These are phyloP conservation scores for Nemotelus nigrinus DNA, from an alignment of 2,888 invertebrate species.

Conservation along the genomic window DNA sequence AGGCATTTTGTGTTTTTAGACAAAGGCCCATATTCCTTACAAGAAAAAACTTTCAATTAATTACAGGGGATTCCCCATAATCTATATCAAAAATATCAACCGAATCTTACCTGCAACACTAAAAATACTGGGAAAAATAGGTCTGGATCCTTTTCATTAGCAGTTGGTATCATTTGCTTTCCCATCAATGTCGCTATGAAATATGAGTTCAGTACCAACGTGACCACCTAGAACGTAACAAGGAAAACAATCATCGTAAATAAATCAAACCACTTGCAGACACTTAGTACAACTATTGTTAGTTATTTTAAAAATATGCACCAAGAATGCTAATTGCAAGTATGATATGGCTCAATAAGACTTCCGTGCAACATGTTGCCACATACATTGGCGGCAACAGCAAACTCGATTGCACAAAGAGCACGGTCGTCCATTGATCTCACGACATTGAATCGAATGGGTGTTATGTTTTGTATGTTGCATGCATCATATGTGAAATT, in stretches of 20 bases:
- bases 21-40: too few species aligned
- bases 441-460: constrained; percentile 36
- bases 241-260: constrained; percentile 7
- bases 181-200: constrained; percentile 90
- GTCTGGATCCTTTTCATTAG: constrained; percentile 75
- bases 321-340: constrained; percentile 37
- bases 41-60: too few species aligned
- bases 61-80: too few species aligned
- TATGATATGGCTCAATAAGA: constrained; percentile 18
- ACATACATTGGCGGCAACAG: not conserved
- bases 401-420: constrained; percentile 23
- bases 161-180: constrained; percentile 78
- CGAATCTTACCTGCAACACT: constrained; percentile 78
- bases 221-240: constrained; percentile 79
- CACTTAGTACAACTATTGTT: not conserved
- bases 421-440: constrained; percentile 43
- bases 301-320: constrained; percentile 29
- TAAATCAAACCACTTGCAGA: constrained; percentile 1
- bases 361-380: constrained; percentile 35
- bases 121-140: constrained; percentile 92
- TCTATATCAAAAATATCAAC: too few species aligned
- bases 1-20: too few species aligned
- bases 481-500: constrained; percentile 3
- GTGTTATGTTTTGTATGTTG: constrained; percentile 27
- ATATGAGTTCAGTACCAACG: constrained; percentile 89